Base-by-base conservation (phyloP, 2,113 vertebrate genomes). In the Ranitomeya imitator region DNA sequence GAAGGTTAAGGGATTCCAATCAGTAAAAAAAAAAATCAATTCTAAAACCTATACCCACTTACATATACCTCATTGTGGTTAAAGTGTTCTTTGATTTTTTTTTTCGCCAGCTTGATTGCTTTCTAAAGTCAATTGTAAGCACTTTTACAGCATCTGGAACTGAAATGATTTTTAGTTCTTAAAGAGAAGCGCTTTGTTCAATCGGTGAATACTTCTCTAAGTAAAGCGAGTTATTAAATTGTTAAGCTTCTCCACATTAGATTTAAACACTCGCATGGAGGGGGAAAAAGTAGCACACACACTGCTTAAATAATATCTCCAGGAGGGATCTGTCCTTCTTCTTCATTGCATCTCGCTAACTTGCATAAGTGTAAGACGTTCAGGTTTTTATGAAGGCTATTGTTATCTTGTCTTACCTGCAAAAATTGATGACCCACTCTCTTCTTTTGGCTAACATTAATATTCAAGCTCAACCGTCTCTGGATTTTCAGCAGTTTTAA, bases 41-140 rank as follows among this genome's bases (percentile, higher is more conserved):
- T 89, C 77, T 82, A 90, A 92, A 91, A 92, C 87, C 90, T 85
- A 86, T 21, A 89, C 90, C 45, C 81, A 90, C 91, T 89, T 90
- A 89, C 78, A 84, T 91, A 89, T 89, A 86, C 79, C 60, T 88
- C 89, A 90, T 90, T 91, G 89, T 86, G 90, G 90, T 88, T 90
- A 86, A 91, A 83, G 37, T 0, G 2, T 4, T 77, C 86, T 86
- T 91, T 91, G 89, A 90, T 91, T 90, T 91, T 89, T 90, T n/a
- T 73, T 71, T 88, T 83, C 65, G 88, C 85, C 65, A 52, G 80
- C 81, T 90, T 74, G 81, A 85, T 18, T 0, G 7, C 26, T 65
- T 92, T 90, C 90, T 90, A 86, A 89, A 88, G 89, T 71, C 90
- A 89, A 87, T 86, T 74, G 76, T 59, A 85, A 89, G 84, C 73